Evolutionary conservation across 2,797 vertebrate species (phyloP).

Genomic region (Rhabdomys pumilio): DNA sequence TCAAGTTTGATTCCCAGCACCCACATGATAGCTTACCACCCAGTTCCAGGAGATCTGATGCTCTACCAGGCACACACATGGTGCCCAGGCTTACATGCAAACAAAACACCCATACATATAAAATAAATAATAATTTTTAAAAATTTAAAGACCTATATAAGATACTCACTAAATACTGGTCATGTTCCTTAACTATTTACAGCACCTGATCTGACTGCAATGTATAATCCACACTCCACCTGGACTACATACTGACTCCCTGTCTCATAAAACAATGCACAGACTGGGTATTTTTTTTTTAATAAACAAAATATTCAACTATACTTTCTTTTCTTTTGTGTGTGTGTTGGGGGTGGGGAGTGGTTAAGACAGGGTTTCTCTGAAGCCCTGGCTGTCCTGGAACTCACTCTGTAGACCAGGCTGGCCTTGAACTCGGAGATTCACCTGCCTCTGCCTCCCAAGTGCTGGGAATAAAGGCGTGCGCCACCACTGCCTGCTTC

Average conservation of each 20-base stretch:
- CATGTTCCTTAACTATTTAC: not conserved
- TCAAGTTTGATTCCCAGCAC: not conserved
- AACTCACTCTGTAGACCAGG: not conserved
- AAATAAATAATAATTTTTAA: not conserved
- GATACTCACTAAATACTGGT: slow-evolving; percentile 57
- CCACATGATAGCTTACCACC: not conserved
- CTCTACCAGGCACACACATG: not conserved
- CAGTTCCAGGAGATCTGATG: not conserved
- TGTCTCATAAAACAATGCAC: not conserved
- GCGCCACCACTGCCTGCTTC: not conserved
- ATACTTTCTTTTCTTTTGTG: not conserved
- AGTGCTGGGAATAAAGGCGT: not conserved
- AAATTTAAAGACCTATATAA: slow-evolving; percentile 1
- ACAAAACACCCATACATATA: not conserved
- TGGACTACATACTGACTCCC: not conserved
- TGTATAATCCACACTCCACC: not conserved
- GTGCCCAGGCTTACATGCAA: not conserved
- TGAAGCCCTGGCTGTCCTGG: not conserved
- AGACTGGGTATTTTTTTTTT: not conserved
- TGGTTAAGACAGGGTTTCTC: not conserved
- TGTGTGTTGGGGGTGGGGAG: not conserved
- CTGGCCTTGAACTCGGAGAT: not conserved
- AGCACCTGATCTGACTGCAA: not conserved
- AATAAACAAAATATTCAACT: slow-evolving; percentile 55
- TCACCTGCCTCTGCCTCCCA: not conserved